A percentile compares a stretch with the other conserved stretches of the same genome.
phyloP scores from a whole-genome alignment of 2,797 vertebrate species.

The Amblyopsis hoosieri region DNA sequence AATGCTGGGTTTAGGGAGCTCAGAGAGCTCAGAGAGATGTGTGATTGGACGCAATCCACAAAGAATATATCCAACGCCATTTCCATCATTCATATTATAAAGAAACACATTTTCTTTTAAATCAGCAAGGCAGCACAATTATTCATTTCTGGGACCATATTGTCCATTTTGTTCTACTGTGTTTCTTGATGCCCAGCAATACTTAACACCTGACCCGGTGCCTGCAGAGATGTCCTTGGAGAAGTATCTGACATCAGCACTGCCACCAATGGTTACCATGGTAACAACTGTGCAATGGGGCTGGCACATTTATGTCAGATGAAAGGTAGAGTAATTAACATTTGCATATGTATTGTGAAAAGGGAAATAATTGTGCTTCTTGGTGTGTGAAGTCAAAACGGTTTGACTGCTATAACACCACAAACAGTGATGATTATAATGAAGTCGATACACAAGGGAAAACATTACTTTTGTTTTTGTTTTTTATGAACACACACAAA shows the following conservation, averaged over 20 bases:
- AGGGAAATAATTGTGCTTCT: constrained; percentile 63
- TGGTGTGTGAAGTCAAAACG: constrained; percentile 51
- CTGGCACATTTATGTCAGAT: constrained; percentile 50
- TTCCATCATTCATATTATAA: constrained; percentile 25
- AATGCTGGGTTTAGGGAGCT: constrained; percentile 37
- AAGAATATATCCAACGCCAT: no score
- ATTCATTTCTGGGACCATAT: constrained; percentile 3
- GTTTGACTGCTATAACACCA: constrained; percentile 16
- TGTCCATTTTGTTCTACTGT: constrained; percentile 59
- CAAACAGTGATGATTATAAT: no score
- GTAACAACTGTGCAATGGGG: constrained; percentile 63
- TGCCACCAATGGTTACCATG: constrained; percentile 68
- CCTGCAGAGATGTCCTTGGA: constrained; percentile 71
- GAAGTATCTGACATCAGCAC: constrained; percentile 70
- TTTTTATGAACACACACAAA: no score
- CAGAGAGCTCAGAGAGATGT: constrained; percentile 12
- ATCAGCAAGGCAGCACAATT: constrained; percentile 19
- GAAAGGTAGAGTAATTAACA: constrained; percentile 73
- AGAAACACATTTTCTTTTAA: constrained; percentile 27
- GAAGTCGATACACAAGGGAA: no score
- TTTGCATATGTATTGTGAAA: constrained; percentile 59
- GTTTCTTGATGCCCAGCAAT: constrained; percentile 45
- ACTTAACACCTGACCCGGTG: constrained; percentile 56
- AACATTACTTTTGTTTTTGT: no score
- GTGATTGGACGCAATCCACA: constrained; percentile 11